Base-by-base conservation (phyloP, 2,113 vertebrate species). In the Phalacrocorax brasilianus region DNA sequence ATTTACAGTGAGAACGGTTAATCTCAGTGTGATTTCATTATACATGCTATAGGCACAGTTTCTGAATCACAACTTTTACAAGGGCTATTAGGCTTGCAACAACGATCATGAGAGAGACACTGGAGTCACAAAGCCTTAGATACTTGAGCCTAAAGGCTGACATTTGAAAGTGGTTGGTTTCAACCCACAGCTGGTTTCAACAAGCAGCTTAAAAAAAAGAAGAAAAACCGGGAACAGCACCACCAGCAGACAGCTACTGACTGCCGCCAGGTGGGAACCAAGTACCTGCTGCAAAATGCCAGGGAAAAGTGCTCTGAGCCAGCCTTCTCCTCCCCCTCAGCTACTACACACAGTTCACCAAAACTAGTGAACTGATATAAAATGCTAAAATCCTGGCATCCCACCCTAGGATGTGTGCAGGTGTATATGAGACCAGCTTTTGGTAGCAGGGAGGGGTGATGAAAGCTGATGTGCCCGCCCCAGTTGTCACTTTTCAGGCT, bases 381-480 rank as follows among this genome's bases (percentile, higher is more conserved):
- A 89, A 68, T 0, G 2, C 30, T 70, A n/a, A 58, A 62, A 55
- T 74, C 26, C 20, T 4, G 1, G 42, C 4, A 1, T 40, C 23
- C 30, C 59, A 12, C n/a, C 28, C 11, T 28, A 40, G 42, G 32
- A 30, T 35, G 16, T 14, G 8, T 4, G 4, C 38, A 55, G 55
- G 9, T 40, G 19, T 2, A 44, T 1, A 0, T 15, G 7, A 74
- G 42, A 77, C 45, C 21, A 55, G 27, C 32, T 55, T 77, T 28
- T 45, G n/a, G 18, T 38, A 67, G 35, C 0, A 1, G 27, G 19
- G 21, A 52, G 6, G 22, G 13, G 16, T 0, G 0, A 61, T 7
- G 76, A 30, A 35, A 66, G 50, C 10, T 67, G 24, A 21, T 5
- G 14, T 52, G 32, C 15, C 24, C 35, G 6, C 13, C 33, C 93